Percentiles rank a stretch among this genome's conserved stretches.
Conservation (phyloP, 2,888 invertebrate species). For the Apamea sordens region DNA sequence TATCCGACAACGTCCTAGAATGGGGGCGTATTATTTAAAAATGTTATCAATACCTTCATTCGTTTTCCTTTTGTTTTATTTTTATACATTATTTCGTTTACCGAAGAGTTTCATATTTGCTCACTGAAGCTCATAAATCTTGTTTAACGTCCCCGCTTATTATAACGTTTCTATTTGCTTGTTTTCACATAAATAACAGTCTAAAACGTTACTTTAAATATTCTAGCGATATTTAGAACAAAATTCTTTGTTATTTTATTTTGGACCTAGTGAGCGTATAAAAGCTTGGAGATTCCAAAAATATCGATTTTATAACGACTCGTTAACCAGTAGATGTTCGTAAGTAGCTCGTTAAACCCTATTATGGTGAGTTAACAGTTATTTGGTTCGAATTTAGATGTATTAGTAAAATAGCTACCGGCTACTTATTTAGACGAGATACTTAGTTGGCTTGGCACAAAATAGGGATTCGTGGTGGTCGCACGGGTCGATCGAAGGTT, state of each 20-base stretch:
- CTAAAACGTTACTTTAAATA: constrained; percentile 38
- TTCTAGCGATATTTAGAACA: constrained; percentile 32
- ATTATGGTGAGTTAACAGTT: constrained; percentile 48
- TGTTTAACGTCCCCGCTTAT: constrained; percentile 44
- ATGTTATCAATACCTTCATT: neutral
- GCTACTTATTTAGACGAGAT: neutral
- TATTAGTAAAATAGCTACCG: constrained; percentile 10
- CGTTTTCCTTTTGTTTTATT: constrained; percentile 7
- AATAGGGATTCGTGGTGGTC: neutral
- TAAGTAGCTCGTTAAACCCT: constrained; percentile 48
- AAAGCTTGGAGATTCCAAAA: constrained; percentile 51
- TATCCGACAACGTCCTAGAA: neutral
- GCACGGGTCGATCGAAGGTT: neutral
- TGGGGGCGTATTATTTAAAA: neutral
- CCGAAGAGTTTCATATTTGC: constrained; percentile 50
- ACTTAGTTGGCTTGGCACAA: neutral
- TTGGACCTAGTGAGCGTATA: constrained; percentile 46
- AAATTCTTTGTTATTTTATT: constrained; percentile 40
- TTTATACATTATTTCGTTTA: neutral
- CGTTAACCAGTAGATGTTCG: constrained; percentile 34
- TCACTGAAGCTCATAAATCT: constrained; percentile 54
- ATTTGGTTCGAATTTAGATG: constrained; percentile 5
- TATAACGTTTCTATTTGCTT: constrained; percentile 51
- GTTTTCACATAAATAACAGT: constrained; percentile 56
- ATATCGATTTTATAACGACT: constrained; percentile 56